Conservation (phyloP, 2,113 vertebrate genomes). For the Rhadina sibilatrix region DNA sequence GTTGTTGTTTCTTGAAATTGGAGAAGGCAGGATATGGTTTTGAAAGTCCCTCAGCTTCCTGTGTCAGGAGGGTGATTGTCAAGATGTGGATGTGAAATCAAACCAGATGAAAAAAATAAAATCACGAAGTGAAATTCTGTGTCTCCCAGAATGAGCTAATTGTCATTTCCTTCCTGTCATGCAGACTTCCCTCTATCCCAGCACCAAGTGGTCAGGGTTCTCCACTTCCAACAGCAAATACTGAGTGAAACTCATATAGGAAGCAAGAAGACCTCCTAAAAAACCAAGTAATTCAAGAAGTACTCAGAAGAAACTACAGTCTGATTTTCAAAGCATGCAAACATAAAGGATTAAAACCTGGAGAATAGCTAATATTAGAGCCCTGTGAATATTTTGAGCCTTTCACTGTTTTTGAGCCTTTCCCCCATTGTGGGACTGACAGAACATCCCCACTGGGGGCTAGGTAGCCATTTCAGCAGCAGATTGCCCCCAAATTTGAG, state of each 20-base stretch:
- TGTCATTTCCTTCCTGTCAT: background rate
- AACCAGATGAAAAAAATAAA: constrained; percentile 6
- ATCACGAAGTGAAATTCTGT: background rate
- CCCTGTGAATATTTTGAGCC: background rate
- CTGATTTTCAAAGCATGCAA: background rate
- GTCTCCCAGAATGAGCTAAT: background rate
- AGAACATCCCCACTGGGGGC: too few species aligned
- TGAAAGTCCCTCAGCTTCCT: constrained; percentile 4
- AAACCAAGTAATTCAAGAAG: background rate
- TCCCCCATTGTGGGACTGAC: background rate
- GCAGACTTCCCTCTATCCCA: background rate
- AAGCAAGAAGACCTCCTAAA: background rate
- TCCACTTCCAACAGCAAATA: background rate
- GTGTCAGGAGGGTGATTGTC: background rate
- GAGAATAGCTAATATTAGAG: background rate
- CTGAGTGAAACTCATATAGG: background rate
- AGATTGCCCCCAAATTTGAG: background rate
- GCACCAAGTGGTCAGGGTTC: background rate
- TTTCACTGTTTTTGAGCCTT: background rate
- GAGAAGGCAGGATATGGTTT: background rate
- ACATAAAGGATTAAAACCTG: background rate
- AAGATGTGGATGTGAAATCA: constrained; percentile 18
- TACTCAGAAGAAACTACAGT: background rate
- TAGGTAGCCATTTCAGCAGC: background rate
- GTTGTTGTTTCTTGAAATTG: background rate